Conservation (phyloP, 1,140 invertebrate genomes). For the Bilobella aurantiaca region DNA sequence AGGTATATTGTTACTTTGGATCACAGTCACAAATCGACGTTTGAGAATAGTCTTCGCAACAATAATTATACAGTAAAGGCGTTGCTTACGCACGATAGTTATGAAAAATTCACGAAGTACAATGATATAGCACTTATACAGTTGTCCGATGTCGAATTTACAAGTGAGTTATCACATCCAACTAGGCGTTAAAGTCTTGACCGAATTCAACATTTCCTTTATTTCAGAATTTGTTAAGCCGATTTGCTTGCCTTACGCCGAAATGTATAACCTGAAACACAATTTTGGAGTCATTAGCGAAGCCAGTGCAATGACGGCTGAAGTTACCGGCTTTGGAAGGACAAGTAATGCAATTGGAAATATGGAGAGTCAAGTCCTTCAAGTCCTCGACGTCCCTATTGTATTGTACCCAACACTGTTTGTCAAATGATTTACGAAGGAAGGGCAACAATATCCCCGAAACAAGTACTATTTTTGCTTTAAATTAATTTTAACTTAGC, state of each 20-base stretch:
- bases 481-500: not conserved
- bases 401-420: not conserved
- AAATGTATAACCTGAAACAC: conserved; percentile 8
- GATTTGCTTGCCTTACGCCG: conserved; percentile 14
- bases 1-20: too few relatives aligned
- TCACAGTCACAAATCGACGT: too few relatives aligned
- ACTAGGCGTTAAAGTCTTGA: not conserved
- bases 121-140: conserved; percentile 57
- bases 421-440: conserved; percentile 9
- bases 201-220: not conserved
- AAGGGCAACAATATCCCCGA: not conserved
- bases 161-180: conserved; percentile 5
- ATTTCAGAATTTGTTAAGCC: conserved; percentile 7
- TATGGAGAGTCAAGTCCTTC: conserved; percentile 4
- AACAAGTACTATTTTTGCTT: not conserved
- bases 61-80: too few relatives aligned
- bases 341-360: conserved; percentile 16
- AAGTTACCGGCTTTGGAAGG: conserved; percentile 31
- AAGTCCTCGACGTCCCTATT: not conserved
- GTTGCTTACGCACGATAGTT: too few relatives aligned
- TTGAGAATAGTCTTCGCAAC: too few relatives aligned
- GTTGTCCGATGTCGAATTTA: conserved; percentile 45
- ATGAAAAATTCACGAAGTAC: conserved; percentile 39
- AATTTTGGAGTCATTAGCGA: not conserved
- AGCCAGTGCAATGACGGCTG: conserved; percentile 8